Base-by-base conservation (phyloP, 2,888 invertebrate species). In the Cataglyphis rosenhaueri region DNA sequence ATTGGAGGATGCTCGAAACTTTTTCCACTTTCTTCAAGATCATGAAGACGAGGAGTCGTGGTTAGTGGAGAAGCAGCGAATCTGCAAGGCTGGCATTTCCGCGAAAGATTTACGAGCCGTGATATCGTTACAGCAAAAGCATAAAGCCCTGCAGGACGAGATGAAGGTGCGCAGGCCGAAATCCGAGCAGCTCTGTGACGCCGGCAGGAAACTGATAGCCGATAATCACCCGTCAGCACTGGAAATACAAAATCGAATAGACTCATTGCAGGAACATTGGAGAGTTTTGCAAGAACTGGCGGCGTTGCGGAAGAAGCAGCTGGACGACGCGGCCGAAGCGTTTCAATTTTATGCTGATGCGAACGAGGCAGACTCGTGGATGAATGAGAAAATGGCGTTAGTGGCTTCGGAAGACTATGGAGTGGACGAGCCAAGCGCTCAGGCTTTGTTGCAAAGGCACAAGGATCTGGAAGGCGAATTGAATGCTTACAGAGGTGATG, bases 11-110 rank as follows among this genome's bases (percentile, higher is more conserved):
- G 98, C 99, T 0, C 96, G 98, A 83, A 98, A 98, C 92, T 98
- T 98, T 92, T 99, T 97, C 95, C 98, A 99, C 95, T 99, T 99
- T 95, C 95, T 99, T 82, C 98, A 99, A 94, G 99, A 99, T 93
- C 98, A 98, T 91, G 99, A 99, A 91, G 99, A 99, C 92, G 99
- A 99, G 95, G 99, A 99, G 95, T 97, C 98, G 0, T 99, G 99
- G 99, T 96, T 99, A 78, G 97, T 98, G 0, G 99, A 99, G 93
- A 99, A 98, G 93, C 98, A 99, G 94, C 96, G 98, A 6, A 97
- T 99, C 85, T 99, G 99, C 94, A 97, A 97, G 92, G 97, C 98
- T 0, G 98, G 98, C n/a, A 97, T 99, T 38, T 97, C 98, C 0
- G 98, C 99, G 0, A 99, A 99, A 94, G 99, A 99, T 94, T 95